Conservation (phyloP, 2,888 invertebrate genomes). For the Sesia bembeciformis region DNA sequence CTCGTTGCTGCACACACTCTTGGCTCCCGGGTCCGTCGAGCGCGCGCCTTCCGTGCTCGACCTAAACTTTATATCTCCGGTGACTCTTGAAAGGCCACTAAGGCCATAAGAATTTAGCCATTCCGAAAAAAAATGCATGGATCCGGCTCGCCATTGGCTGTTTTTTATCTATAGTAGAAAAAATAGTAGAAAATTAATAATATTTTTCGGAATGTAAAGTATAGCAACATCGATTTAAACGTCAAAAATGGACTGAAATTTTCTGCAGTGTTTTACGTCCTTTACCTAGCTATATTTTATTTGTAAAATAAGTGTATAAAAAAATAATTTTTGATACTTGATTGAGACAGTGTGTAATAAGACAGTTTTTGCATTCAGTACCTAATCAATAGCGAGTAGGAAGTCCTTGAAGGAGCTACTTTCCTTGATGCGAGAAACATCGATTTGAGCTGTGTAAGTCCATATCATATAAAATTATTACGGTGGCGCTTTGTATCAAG, state of each 20-base stretch:
- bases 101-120: no score
- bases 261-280: conserved; percentile 15
- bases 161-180: not conserved
- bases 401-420: conserved; percentile 20
- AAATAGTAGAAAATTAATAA: not conserved
- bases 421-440: conserved; percentile 21
- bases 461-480: conserved; percentile 9
- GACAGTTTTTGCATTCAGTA: conserved; percentile 22
- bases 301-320: not conserved
- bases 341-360: conserved; percentile 20
- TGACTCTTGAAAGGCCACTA: no score
- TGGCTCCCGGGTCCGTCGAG: no score
- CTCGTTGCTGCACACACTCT: no score
- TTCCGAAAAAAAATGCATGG: no score
- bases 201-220: not conserved
- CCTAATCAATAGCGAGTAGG: conserved; percentile 14
- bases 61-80: no score
- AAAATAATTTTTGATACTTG: conserved; percentile 20
- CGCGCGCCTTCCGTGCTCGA: no score
- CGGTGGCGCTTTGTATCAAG: conserved; percentile 21
- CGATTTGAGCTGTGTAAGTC: conserved; percentile 20
- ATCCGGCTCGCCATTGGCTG: no score
- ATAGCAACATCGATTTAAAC: conserved; percentile 9
- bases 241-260: conserved; percentile 47
- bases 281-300: no score